A percentile compares a stretch with the other conserved stretches of the same genome.
Conservation (phyloP, 2,113 vertebrate species). For the Capreolus pygargus region DNA sequence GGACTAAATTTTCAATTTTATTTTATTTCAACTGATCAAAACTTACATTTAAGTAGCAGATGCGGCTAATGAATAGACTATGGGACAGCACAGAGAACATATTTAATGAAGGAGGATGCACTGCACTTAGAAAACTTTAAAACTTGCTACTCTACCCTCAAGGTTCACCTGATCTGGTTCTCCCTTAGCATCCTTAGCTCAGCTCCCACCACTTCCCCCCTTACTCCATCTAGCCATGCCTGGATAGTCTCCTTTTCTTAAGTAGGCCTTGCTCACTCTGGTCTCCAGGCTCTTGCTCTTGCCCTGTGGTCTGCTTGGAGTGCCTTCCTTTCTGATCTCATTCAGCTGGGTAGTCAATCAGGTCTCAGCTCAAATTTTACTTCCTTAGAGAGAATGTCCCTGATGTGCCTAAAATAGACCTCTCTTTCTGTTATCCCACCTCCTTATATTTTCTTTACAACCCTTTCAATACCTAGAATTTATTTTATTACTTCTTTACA, state of each 20-base stretch:
- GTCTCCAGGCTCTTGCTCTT: background rate
- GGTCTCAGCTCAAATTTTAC: background rate
- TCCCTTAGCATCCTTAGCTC: background rate
- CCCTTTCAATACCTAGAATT: background rate
- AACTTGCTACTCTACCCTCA: background rate
- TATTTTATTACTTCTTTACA: background rate
- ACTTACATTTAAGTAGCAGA: background rate
- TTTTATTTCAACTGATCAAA: background rate
- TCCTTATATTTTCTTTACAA: background rate
- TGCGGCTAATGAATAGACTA: background rate
- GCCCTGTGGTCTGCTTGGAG: background rate
- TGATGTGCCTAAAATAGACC: background rate
- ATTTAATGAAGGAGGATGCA: background rate
- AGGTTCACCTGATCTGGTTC: background rate
- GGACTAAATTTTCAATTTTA: background rate
- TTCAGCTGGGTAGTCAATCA: background rate
- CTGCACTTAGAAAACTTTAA: background rate
- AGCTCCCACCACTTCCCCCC: background rate
- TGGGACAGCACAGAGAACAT: background rate
- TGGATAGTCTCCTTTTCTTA: background rate
- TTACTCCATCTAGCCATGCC: background rate
- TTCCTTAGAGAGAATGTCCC: background rate
- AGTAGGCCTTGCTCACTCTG: background rate
- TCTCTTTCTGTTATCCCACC: background rate
- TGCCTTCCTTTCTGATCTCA: background rate